Evolutionary conservation across 1,140 invertebrate genomes (phyloP).

Genomic region (Parasteatoda tepidariorum): DNA sequence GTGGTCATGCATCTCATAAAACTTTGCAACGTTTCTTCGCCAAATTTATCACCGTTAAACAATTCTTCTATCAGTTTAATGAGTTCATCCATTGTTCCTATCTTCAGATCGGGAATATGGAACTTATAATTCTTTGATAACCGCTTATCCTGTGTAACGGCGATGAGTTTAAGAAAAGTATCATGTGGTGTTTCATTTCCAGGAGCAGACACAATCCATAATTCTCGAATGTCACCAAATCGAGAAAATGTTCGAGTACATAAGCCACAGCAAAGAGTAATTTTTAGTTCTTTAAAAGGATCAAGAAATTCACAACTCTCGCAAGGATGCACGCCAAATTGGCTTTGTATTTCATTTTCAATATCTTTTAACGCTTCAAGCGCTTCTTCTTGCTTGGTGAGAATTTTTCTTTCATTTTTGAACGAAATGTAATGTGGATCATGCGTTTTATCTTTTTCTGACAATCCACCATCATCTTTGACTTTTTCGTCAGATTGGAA

Average conservation of each 20-base stretch:
- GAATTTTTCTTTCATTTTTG: not conserved
- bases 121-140: conserved; percentile 60
- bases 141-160: conserved; percentile 6
- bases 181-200: not conserved
- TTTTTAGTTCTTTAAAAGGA: not conserved
- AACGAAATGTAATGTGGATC: too few relatives aligned
- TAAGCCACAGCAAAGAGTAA: not conserved
- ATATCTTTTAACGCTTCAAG: not conserved
- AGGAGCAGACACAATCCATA: conserved; percentile 25
- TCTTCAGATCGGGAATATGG: conserved; percentile 20
- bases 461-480: too few relatives aligned
- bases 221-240: not conserved
- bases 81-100: conserved; percentile 2
- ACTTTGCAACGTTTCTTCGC: not conserved
- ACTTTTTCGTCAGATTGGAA: not conserved
- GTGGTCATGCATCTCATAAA: not conserved
- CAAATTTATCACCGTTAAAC: not conserved
- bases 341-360: not conserved
- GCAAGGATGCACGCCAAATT: not conserved
- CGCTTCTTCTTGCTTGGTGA: not conserved
- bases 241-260: not conserved
- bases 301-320: conserved; percentile 16
- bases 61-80: not conserved
- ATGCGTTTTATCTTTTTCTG: too few relatives aligned
- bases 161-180: not conserved